phyloP scores from a whole-genome alignment of 2,888 invertebrate genomes.

The Clepsis dumicolana region DNA sequence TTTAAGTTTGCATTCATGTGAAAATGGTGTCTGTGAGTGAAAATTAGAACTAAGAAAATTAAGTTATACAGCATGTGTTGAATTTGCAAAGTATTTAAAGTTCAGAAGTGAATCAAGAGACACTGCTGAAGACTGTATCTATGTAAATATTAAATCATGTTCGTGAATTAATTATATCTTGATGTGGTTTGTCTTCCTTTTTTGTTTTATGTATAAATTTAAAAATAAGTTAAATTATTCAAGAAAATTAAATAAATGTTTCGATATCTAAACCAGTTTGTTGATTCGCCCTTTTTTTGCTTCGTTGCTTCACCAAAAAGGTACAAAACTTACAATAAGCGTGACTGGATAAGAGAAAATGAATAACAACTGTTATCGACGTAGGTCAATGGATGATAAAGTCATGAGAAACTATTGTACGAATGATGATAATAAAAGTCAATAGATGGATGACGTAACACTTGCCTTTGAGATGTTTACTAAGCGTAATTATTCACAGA shows the following conservation, averaged over 20 bases:
- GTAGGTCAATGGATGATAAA: constrained; percentile 14
- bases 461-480: constrained; percentile 45
- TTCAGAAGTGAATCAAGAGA: constrained; percentile 21
- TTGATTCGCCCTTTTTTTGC: neutral
- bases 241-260: constrained; percentile 82
- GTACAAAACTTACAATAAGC: neutral
- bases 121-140: constrained; percentile 58
- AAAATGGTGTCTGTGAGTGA: constrained; percentile 27
- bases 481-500: constrained; percentile 62
- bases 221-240: constrained; percentile 83
- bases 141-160: constrained; percentile 78
- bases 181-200: constrained; percentile 80
- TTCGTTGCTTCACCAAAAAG: neutral
- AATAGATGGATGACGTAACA: constrained; percentile 26
- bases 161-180: constrained; percentile 62
- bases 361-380: neutral
- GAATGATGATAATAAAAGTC: constrained; percentile 20
- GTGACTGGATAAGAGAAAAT: constrained; percentile 14
- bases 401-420: constrained; percentile 33
- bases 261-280: constrained; percentile 62
- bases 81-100: constrained; percentile 39
- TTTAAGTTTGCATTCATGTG: constrained; percentile 16
- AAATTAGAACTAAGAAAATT: constrained; percentile 29
- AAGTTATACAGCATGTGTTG: constrained; percentile 36
- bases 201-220: constrained; percentile 80